phyloP scores from a whole-genome alignment of 2,888 invertebrate species.

The Drosophila nigricruria region DNA sequence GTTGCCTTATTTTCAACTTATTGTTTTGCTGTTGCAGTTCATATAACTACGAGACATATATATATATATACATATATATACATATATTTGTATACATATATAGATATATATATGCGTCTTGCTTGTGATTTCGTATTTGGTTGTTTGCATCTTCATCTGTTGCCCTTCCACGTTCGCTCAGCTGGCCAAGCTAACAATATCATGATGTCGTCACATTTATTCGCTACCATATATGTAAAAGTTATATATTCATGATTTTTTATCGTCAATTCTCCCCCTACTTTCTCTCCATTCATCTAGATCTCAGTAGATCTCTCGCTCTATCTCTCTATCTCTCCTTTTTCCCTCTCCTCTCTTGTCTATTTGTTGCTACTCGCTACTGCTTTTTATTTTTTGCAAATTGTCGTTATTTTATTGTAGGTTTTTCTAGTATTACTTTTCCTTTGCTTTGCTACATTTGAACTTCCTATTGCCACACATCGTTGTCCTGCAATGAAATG shows the following conservation, averaged over 20 bases:
- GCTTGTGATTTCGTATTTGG: constrained; percentile 65
- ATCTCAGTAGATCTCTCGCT: background rate
- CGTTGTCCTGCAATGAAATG: constrained; percentile 15
- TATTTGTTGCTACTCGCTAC: constrained; percentile 27
- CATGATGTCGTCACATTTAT: constrained; percentile 16
- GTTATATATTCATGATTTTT: constrained; percentile 17
- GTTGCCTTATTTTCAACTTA: constrained; percentile 72
- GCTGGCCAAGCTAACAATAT: constrained; percentile 32
- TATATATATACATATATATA: background rate
- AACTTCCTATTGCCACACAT: constrained; percentile 32
- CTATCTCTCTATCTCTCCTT: background rate
- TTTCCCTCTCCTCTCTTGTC: background rate
- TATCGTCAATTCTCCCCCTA: constrained; percentile 8
- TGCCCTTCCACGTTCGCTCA: constrained; percentile 25
- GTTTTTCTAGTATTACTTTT: constrained; percentile 12
- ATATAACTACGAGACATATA: background rate
- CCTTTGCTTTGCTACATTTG: constrained; percentile 44
- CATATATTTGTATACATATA: background rate
- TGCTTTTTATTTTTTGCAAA: constrained; percentile 9
- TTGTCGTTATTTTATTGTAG: constrained; percentile 22
- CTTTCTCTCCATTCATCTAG: background rate
- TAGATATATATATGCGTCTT: background rate
- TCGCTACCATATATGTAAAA: constrained; percentile 7
- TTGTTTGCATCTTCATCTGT: constrained; percentile 38
- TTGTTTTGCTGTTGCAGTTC: constrained; percentile 70